phyloP scores from a whole-genome alignment of 1,140 invertebrate species.

The Euschistus heros region DNA sequence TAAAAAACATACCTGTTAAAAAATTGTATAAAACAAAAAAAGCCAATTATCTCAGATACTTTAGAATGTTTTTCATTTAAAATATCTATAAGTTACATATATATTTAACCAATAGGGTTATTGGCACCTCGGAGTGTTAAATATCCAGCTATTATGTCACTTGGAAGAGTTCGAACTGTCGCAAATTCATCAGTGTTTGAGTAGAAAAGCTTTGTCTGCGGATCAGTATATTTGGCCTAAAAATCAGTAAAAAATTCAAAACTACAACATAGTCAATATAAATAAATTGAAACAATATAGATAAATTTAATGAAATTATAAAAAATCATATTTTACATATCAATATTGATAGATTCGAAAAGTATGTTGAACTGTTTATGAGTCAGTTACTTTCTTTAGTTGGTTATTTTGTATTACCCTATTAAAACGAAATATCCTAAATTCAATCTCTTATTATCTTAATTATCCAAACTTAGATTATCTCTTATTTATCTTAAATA shows the following conservation, averaged over 20 bases:
- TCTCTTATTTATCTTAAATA: too few species aligned
- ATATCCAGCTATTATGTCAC: slow-evolving; percentile 83
- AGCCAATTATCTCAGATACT: too few species aligned
- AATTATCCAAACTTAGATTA: too few species aligned
- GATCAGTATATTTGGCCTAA: slow-evolving; percentile 77
- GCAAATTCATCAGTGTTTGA: slow-evolving; percentile 75
- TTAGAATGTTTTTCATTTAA: not conserved
- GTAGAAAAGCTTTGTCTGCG: slow-evolving; percentile 77
- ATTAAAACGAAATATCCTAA: too few species aligned
- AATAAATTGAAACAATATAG: slow-evolving; percentile 15
- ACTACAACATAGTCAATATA: too few species aligned
- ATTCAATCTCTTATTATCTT: too few species aligned
- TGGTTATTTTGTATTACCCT: too few species aligned
- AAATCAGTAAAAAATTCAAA: too few species aligned
- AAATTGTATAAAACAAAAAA: too few species aligned
- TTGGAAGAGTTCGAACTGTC: slow-evolving; percentile 69
- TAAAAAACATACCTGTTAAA: too few species aligned
- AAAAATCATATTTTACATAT: not conserved
- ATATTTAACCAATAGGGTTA: slow-evolving; percentile 60
- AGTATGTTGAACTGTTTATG: too few species aligned
- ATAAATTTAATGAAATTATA: not conserved
- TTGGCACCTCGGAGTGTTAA: slow-evolving; percentile 72
- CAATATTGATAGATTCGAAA: not conserved
- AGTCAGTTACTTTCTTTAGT: too few species aligned
- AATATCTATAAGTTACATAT: not conserved